These are phyloP conservation scores for Meloidogyne hapla DNA, from an alignment of 1,140 invertebrate genomes.

Conservation along the genomic window DNA sequence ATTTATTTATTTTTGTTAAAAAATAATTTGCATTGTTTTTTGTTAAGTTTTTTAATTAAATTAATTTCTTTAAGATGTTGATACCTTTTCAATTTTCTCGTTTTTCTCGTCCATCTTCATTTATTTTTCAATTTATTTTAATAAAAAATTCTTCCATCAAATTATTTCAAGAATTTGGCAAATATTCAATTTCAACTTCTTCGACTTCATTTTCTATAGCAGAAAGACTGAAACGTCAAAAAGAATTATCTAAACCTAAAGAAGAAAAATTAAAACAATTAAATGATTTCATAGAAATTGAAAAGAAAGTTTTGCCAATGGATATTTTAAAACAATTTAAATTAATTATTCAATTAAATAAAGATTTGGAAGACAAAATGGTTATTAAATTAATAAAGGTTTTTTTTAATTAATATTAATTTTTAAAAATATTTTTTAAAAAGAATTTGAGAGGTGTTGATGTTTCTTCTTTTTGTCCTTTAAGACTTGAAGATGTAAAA, in stretches of 20 bases:
- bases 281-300: background rate
- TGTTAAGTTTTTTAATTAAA: no score
- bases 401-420: background rate
- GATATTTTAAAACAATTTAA: background rate
- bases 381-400: background rate
- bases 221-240: background rate
- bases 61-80: background rate
- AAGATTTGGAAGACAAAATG: background rate
- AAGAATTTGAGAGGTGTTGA: background rate
- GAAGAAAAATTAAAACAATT: background rate
- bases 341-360: background rate
- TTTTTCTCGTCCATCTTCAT: background rate
- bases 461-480: background rate
- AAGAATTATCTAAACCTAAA: background rate
- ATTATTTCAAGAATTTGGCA: background rate
- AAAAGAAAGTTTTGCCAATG: background rate
- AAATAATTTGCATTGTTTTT: no score
- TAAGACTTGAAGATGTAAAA: background rate
- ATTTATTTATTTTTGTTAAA: no score
- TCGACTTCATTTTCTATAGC: background rate
- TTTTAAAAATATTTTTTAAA: background rate
- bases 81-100: background rate
- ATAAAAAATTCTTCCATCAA: background rate
- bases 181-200: background rate
- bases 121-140: background rate